Evolutionary conservation across 2,113 vertebrate species (phyloP), one percentile per base, ranked within the genome.

Genomic region (Hassar affinis): DNA sequence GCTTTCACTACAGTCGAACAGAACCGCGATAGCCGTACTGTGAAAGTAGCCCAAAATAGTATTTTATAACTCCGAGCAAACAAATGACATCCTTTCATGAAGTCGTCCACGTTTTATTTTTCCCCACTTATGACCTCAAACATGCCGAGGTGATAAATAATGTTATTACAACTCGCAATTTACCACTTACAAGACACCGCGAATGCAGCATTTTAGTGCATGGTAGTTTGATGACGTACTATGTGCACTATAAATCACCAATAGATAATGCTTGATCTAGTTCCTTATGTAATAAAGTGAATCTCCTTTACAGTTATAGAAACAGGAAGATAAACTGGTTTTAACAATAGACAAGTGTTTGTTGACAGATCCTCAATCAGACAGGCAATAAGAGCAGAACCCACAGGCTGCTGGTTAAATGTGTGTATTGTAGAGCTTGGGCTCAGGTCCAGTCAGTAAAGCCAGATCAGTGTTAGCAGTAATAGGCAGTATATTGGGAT

Each of bases 381-480:
- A 57, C 7, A 82, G 25, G n/a, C 52, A 30, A 47, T 57, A 42
- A 30, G 35, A 74, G 38, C 18, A 20, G 27, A 47, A 69, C 17
- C n/a, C 17, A 52, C 22, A 82, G 68, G 38, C 68, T 61, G 15
- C 25, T 30, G 20, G 54, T 30, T 75, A 74, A 49, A 45, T 30
- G 69, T 61, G 38, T 72, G 25, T 81, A 42, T 57, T 72, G 33
- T 82, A 27, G 54, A 51, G 38, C 27, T n/a, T 14, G 71, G 79
- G 66, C 69, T 62, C 45, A 5, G 38, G 27, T 45, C 6, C 45
- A 90, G 86, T 86, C 82, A 77, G 38, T 87, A 84, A 80, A 82
- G 86, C 68, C 79, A 69, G 85, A 84, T 91, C 72, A 6, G 84
- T 91, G 91, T 90, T 88, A 88, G 87, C 54, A 75, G 87, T 91